These are phyloP conservation scores for Sturnus vulgaris DNA, from an alignment of 2,113 vertebrate species.

Conservation along the genomic window DNA sequence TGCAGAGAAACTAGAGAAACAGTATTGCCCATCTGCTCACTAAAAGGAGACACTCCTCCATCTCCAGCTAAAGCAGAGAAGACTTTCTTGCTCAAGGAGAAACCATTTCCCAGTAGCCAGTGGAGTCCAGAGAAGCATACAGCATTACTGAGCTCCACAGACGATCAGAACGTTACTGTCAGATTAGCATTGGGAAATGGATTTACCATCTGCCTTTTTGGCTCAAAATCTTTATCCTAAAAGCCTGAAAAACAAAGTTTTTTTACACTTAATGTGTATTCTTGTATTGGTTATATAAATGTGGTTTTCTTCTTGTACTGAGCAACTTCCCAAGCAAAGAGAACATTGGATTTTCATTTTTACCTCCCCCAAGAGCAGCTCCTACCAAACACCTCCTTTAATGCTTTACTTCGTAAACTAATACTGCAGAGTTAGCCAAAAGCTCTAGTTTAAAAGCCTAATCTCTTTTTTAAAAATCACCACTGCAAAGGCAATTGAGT, in stretches of 20 bases:
- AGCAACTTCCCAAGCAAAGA: not conserved
- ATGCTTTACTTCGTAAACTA: not conserved
- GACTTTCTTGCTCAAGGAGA: not conserved
- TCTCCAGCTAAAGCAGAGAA: not conserved
- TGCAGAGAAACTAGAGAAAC: not conserved
- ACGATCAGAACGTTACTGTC: not conserved
- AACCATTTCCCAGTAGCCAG: not conserved
- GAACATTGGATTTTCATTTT: not conserved
- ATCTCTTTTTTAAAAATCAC: not conserved
- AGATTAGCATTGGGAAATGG: not conserved
- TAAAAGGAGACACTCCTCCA: not conserved
- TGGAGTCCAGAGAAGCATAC: not conserved
- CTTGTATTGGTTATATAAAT: not conserved
- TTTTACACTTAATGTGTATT: not conserved
- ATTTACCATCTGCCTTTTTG: slow-evolving; percentile 22
- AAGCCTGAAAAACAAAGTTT: not conserved
- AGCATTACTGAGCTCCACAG: not conserved
- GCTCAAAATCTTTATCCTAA: not conserved
- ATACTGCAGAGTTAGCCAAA: not conserved
- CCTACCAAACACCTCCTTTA: not conserved
- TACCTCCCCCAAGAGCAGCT: not conserved
- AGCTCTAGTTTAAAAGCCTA: not conserved
- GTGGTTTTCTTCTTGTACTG: not conserved
- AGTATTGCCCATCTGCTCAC: not conserved
- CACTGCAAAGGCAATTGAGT: not conserved